Percentiles rank a stretch among this genome's conserved stretches.
Conservation (phyloP, 2,888 invertebrate species). For the Zhuqinia jingwanae region DNA sequence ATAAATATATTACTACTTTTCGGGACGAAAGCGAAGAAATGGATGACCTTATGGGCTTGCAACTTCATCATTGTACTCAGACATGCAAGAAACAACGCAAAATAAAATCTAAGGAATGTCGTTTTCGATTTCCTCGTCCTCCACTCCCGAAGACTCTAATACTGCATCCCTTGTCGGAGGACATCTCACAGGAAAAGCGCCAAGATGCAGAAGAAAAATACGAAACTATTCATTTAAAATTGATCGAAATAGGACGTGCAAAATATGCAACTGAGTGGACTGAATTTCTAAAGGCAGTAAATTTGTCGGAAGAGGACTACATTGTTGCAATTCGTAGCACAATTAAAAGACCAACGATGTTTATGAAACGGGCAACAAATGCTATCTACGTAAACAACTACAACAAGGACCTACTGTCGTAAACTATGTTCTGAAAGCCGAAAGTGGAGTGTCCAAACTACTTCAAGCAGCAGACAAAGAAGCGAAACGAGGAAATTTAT, state of each 20-base stretch:
- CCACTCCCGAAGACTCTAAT: too few relatives aligned
- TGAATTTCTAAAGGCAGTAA: too few relatives aligned
- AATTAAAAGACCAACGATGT: constrained; percentile 70
- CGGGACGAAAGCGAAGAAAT: not conserved
- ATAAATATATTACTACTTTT: constrained; percentile 59
- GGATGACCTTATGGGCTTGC: constrained; percentile 4
- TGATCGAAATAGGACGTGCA: too few relatives aligned
- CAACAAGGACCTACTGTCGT: constrained; percentile 80
- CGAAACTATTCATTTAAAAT: too few relatives aligned
- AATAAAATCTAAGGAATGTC: constrained; percentile 31
- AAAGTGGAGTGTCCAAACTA: constrained; percentile 75
- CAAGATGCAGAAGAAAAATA: too few relatives aligned
- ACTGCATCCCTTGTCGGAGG: too few relatives aligned
- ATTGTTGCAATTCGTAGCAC: constrained; percentile 68
- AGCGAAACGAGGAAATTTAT: not conserved
- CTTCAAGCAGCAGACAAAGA: constrained; percentile 78
- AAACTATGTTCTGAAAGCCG: constrained; percentile 79
- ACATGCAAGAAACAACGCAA: constrained; percentile 41
- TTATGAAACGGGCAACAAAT: constrained; percentile 76
- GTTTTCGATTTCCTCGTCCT: constrained; percentile 65
- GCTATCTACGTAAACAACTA: constrained; percentile 78
- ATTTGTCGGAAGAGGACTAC: constrained; percentile 56
- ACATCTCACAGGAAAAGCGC: too few relatives aligned
- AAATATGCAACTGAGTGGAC: too few relatives aligned
- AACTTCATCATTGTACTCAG: constrained; percentile 59